Evolutionary conservation across 2,888 invertebrate genomes (phyloP).

Genomic region (Temnothorax ravouxi): DNA sequence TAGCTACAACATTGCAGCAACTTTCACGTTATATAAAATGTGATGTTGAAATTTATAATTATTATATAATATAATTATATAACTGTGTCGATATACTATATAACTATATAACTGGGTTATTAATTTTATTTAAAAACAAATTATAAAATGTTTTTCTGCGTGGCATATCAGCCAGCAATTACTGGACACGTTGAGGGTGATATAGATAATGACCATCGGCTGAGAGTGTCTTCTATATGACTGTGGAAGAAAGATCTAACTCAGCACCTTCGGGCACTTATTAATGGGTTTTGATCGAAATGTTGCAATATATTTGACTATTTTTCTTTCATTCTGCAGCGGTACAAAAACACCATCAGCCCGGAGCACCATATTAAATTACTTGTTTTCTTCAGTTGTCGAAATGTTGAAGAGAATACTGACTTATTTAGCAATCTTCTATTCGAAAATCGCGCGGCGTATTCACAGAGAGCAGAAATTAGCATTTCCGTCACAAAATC

Average conservation of each 20-base stretch:
- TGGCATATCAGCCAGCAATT: background rate
- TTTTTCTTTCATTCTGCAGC: background rate
- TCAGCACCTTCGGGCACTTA: background rate
- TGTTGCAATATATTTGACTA: background rate
- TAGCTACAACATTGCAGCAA: too few species aligned
- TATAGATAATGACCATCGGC: background rate
- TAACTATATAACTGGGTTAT: too few species aligned
- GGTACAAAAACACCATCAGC: background rate
- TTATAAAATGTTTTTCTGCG: background rate
- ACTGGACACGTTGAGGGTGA: background rate
- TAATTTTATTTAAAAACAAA: slow-evolving; percentile 4
- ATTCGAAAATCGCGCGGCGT: background rate
- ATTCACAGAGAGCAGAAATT: background rate
- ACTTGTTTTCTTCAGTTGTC: background rate
- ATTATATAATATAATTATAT: too few species aligned
- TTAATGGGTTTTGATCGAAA: background rate
- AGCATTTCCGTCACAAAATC: background rate
- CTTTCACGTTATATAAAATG: too few species aligned
- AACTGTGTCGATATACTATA: too few species aligned
- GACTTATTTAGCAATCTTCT: background rate
- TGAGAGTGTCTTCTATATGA: slow-evolving; percentile 7
- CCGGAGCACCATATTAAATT: background rate
- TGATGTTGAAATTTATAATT: too few species aligned
- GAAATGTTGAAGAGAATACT: slow-evolving; percentile 1
- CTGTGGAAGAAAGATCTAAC: background rate